These are phyloP conservation scores for Sitta europaea DNA, from an alignment of 2,113 vertebrate genomes.

Conservation along the genomic window DNA sequence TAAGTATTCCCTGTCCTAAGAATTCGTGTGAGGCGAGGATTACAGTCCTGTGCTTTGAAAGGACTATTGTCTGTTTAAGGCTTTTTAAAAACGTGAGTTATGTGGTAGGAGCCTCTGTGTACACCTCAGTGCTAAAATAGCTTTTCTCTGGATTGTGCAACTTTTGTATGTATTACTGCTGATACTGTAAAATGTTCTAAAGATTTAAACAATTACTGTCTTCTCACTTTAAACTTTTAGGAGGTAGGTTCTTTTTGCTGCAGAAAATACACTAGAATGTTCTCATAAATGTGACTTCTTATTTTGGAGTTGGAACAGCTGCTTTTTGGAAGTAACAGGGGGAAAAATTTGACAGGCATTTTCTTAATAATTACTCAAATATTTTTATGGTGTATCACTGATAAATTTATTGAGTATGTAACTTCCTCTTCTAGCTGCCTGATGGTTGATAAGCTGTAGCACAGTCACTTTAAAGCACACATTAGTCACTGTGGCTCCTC, in stretches of 20 bases:
- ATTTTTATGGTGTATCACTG: neutral
- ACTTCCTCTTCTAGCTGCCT: neutral
- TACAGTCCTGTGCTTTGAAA: neutral
- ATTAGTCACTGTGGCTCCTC: conserved; percentile 25
- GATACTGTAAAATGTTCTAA: neutral
- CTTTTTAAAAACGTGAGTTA: neutral
- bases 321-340: neutral
- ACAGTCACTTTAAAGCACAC: neutral
- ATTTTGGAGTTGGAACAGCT: neutral
- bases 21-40: neutral
- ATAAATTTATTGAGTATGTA: neutral
- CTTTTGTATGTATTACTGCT: neutral
- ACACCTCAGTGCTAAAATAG: neutral
- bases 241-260: neutral
- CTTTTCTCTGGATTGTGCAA: neutral
- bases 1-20: neutral
- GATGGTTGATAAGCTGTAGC: neutral
- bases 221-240: neutral
- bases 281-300: neutral
- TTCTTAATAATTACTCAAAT: neutral
- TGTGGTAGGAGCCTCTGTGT: neutral
- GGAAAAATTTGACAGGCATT: neutral
- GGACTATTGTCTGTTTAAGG: neutral
- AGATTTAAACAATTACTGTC: neutral
- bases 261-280: neutral